Evolutionary conservation across 2,797 vertebrate genomes (phyloP), one percentile per base, ranked within the genome.

Genomic region (Acanthurus leucopareius): DNA sequence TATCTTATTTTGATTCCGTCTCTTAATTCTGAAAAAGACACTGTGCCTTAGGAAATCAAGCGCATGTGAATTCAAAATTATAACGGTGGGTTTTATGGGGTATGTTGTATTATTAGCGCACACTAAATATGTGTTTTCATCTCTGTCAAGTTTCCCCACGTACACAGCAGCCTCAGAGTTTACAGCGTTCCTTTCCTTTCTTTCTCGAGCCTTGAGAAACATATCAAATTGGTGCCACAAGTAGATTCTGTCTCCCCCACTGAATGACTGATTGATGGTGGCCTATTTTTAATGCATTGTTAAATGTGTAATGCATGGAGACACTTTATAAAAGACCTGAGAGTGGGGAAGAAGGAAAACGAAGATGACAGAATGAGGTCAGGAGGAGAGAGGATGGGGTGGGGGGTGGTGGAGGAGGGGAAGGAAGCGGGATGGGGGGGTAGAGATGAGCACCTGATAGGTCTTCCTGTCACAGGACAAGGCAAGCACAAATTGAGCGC

Each of bases 361-460:
- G 88, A 86, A 92, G 88, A 92, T 95, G 95, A 95, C 94, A 95
- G 94, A 96, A 95, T 95, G 94, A 93, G 95, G 95, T 95, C 94
- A 95, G 90, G 86, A 85, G 85, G 83, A 92, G 90, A 88, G 75
- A 76, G 69, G 84, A 85, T 75, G 84, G 85, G 73, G 25, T 25
- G 66, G 35, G 57, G 63, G 75, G 25, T 25, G 28, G 28, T 32
- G 75, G 79, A 48, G 84, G 10, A 13, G 7, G 48, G 48, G 48
- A 49, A 16, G 17, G 48, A 49, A 2, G 48, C 9, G 32, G 28
- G 9, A 28, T 54, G 4, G 17, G 28, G 35, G 28, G 45, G 74
- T 69, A 69, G 89, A 84, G 84, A 85, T 83, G 83, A 92, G 88
- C 90, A 94, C 94, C 95, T 95, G 94, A 95, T 95, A 93, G 93